Evolutionary conservation across 2,113 vertebrate species (phyloP).

Genomic region (Nycticorax nycticorax): DNA sequence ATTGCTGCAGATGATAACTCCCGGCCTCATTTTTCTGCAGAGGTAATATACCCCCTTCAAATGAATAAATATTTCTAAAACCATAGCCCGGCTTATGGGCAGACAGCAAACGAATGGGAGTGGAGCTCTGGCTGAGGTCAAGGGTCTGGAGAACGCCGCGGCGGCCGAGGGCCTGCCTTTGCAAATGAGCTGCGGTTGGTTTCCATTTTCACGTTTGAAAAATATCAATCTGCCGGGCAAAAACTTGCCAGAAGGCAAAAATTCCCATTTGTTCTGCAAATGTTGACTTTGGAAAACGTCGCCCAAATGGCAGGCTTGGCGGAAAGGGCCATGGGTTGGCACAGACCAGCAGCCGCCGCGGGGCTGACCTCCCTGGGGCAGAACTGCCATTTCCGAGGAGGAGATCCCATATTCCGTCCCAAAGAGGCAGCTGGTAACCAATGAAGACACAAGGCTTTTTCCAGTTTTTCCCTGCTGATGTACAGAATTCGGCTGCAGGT

Average conservation of each 20-base stretch:
- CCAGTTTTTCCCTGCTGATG: background rate
- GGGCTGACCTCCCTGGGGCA: background rate
- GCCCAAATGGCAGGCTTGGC: background rate
- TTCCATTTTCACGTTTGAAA: background rate
- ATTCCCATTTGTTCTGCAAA: background rate
- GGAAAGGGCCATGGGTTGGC: background rate
- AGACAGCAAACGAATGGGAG: background rate
- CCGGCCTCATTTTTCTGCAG: background rate
- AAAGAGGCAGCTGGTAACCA: background rate
- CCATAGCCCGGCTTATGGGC: background rate
- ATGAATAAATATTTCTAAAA: background rate
- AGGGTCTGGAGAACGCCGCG: background rate
- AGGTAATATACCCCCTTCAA: background rate
- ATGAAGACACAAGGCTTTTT: background rate
- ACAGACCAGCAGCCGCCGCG: accelerated
- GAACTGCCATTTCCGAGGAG: too few relatives aligned
- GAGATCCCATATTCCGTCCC: background rate
- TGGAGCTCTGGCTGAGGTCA: background rate
- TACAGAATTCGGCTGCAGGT: background rate
- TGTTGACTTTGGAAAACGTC: background rate
- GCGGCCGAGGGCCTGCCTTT: accelerated
- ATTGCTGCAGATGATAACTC: background rate
- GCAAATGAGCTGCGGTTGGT: background rate
- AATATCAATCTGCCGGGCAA: background rate
- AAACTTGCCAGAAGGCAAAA: background rate